Percentiles rank a stretch among this genome's conserved stretches.
These are phyloP conservation scores for Vultur gryphus DNA, from an alignment of 2,797 vertebrate genomes.

Conservation along the genomic window DNA sequence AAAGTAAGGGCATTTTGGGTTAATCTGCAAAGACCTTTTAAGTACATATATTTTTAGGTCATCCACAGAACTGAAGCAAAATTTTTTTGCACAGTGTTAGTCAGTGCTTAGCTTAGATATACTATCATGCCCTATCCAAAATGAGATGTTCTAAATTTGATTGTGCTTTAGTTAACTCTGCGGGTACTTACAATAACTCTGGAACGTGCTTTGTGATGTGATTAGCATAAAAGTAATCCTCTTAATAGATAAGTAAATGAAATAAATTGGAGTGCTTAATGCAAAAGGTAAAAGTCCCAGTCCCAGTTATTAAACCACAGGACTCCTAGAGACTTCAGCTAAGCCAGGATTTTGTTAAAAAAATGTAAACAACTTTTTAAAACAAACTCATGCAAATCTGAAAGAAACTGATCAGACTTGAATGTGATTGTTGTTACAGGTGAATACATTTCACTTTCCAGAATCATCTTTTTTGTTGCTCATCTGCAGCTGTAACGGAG, in stretches of 20 bases:
- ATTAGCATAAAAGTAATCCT: not conserved
- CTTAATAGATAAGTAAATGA: not conserved
- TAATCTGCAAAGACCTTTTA: not conserved
- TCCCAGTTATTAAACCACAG: not conserved
- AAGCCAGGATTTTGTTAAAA: not conserved
- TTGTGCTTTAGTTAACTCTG: not conserved
- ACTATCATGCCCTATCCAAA: not conserved
- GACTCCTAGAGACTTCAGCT: not conserved
- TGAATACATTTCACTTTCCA: not conserved
- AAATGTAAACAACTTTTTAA: not conserved
- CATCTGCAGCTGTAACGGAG: not conserved
- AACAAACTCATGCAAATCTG: not conserved
- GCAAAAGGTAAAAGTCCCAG: not conserved
- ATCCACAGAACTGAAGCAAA: not conserved
- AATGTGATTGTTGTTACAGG: not conserved
- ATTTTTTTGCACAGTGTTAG: not conserved
- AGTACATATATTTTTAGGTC: not conserved
- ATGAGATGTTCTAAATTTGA: not conserved
- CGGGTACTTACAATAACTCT: not conserved
- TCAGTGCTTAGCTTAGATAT: not conserved
- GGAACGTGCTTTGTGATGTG: not conserved
- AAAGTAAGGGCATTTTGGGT: not conserved
- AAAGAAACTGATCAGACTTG: not conserved
- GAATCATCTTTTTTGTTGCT: not conserved
- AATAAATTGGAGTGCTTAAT: not conserved